phyloP scores from a whole-genome alignment of 2,888 invertebrate species.

The Zeuzera pyrina region DNA sequence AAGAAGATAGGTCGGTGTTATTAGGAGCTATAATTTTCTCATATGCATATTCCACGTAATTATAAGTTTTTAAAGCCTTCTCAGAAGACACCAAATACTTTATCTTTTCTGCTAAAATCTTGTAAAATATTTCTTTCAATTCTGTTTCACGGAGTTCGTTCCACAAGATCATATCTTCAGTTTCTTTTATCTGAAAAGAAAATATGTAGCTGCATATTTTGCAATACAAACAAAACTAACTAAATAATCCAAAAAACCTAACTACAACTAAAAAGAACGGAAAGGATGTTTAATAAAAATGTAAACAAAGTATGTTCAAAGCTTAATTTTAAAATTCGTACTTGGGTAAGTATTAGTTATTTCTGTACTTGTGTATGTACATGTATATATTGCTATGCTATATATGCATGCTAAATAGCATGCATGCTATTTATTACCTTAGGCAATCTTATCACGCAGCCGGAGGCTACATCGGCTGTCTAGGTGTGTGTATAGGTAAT shows the following conservation, averaged over 20 bases:
- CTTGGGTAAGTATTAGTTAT: no score
- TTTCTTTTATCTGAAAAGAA: constrained; percentile 39
- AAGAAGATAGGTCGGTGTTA: constrained; percentile 71
- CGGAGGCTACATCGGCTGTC: no score
- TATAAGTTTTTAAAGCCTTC: constrained; percentile 72
- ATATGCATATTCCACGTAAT: constrained; percentile 78
- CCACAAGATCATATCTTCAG: constrained; percentile 37
- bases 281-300: constrained; percentile 3
- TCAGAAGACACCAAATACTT: constrained; percentile 72
- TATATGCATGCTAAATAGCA: no score
- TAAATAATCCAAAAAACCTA: neutral
- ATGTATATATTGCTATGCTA: no score
- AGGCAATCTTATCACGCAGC: no score
- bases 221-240: neutral
- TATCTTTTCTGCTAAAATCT: constrained; percentile 54
- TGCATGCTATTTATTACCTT: no score
- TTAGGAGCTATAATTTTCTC: constrained; percentile 75
- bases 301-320: neutral
- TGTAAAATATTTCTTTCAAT: constrained; percentile 48
- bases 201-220: neutral
- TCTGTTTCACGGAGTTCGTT: constrained; percentile 45
- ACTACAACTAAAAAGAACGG: constrained; percentile 5
- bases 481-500: no score
- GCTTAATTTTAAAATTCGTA: neutral
- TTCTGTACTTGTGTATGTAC: no score